phyloP scores from a whole-genome alignment of 1,140 invertebrate species.

The Pseudomyrmex concolor region DNA sequence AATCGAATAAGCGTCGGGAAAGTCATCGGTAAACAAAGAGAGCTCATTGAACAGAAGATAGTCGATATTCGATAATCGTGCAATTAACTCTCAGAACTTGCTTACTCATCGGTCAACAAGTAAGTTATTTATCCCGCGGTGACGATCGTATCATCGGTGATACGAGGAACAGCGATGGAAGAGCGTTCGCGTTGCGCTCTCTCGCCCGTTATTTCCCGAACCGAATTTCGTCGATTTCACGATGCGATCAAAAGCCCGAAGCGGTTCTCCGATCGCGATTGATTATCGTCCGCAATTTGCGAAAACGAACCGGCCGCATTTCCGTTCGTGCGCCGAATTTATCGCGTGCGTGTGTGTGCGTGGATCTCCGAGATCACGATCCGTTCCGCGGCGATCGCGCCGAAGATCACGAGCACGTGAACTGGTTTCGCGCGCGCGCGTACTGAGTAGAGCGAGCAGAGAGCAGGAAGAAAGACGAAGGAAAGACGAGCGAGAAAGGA shows the following conservation, averaged over 20 bases:
- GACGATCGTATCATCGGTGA: background rate
- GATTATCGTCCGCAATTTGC: conserved; percentile 35
- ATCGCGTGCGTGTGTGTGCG: conserved; percentile 47
- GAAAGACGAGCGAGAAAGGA: conserved; percentile 31
- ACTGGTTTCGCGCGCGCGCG: conserved; percentile 77
- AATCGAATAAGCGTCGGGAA: background rate
- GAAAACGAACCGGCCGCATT: background rate
- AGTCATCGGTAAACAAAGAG: background rate
- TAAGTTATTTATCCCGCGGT: background rate
- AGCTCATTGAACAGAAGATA: background rate
- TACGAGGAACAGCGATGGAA: background rate
- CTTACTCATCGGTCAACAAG: conserved; percentile 1
- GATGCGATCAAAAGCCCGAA: conserved; percentile 3
- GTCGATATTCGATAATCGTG: background rate
- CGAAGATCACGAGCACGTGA: conserved; percentile 75
- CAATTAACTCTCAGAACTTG: background rate
- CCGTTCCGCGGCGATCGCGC: conserved; percentile 63
- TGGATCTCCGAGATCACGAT: conserved; percentile 75
- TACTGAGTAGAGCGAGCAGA: conserved; percentile 16
- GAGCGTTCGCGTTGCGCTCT: background rate
- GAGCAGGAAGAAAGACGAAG: background rate
- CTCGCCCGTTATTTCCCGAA: background rate
- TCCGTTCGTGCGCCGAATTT: conserved; percentile 42
- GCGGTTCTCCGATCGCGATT: background rate
- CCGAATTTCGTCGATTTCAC: background rate